A percentile compares a stretch with the other conserved stretches of the same genome.
phyloP scores from a whole-genome alignment of 1,140 invertebrate genomes.

The Cheumatopsyche charites region DNA sequence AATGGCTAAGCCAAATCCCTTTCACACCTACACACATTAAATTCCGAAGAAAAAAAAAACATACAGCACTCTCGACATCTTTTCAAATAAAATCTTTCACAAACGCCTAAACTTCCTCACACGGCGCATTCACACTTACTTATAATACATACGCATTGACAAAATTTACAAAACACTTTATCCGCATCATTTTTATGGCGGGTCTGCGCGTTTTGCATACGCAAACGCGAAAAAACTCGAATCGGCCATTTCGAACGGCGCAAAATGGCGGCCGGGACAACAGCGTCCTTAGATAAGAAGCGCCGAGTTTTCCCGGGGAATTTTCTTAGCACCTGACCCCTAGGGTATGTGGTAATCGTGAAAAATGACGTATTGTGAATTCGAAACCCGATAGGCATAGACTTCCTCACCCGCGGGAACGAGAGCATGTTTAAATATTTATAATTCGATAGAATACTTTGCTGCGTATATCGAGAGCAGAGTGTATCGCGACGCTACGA shows the following conservation, averaged over 20 bases:
- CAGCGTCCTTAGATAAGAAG: not conserved
- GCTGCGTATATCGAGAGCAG: not conserved
- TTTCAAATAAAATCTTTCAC: too few relatives aligned
- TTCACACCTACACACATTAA: too few relatives aligned
- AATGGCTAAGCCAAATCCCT: not conserved
- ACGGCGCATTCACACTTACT: too few relatives aligned
- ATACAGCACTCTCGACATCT: too few relatives aligned
- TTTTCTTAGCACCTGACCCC: not conserved
- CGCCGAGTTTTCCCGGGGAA: not conserved
- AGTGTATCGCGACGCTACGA: not conserved
- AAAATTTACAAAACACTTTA: too few relatives aligned
- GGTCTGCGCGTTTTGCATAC: not conserved
- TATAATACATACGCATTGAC: too few relatives aligned
- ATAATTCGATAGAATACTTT: conserved; percentile 26
- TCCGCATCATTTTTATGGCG: not conserved
- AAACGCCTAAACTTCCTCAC: too few relatives aligned
- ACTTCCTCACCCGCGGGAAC: not conserved
- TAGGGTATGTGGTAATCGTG: conserved; percentile 4
- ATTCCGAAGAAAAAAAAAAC: too few relatives aligned
- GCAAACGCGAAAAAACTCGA: not conserved
- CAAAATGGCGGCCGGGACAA: conserved; percentile 12
- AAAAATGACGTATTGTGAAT: conserved; percentile 27
- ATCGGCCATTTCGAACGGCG: not conserved
- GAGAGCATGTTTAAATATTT: conserved; percentile 23
- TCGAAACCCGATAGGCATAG: conserved; percentile 18